These are phyloP conservation scores for Drosophila mercatorum DNA, from an alignment of 2,888 invertebrate species.

Conservation along the genomic window DNA sequence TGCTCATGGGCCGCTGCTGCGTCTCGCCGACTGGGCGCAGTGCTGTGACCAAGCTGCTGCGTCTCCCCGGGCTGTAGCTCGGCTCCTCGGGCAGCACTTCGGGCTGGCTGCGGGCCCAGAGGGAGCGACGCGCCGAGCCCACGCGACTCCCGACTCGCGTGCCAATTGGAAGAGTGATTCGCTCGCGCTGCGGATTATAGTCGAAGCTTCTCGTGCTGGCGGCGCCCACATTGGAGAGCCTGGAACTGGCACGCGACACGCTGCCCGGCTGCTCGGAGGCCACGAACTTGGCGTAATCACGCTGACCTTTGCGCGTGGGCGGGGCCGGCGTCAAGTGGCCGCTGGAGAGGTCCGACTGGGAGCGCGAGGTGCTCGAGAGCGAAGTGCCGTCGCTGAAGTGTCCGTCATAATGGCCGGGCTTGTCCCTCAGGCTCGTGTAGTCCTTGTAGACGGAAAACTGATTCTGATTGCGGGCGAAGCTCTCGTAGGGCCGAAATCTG, in stretches of 20 bases:
- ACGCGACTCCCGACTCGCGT: slow-evolving; percentile 33
- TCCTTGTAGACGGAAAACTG: slow-evolving; percentile 71
- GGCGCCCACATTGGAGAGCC: slow-evolving; percentile 59
- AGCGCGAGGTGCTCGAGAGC: slow-evolving; percentile 63
- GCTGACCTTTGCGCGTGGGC: slow-evolving; percentile 50
- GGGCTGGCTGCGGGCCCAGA: slow-evolving; percentile 55
- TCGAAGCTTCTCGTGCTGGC: slow-evolving; percentile 65
- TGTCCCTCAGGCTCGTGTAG: slow-evolving; percentile 64
- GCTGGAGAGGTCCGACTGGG: slow-evolving; percentile 70
- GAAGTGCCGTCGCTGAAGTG: slow-evolving; percentile 69
- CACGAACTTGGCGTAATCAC: slow-evolving; percentile 73
- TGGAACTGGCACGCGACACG: slow-evolving; percentile 65
- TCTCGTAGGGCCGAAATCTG: slow-evolving; percentile 81
- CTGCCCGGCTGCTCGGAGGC: slow-evolving; percentile 62
- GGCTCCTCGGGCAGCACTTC: slow-evolving; percentile 52
- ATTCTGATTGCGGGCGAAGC: slow-evolving; percentile 64
- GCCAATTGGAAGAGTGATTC: slow-evolving; percentile 54
- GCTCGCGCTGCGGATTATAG: slow-evolving; percentile 75
- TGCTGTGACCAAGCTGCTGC: slow-evolving; percentile 38
- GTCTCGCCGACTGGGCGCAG: slow-evolving; percentile 2
- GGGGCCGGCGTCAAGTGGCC: slow-evolving; percentile 66
- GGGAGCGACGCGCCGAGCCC: slow-evolving; percentile 35
- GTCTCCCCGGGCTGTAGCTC: slow-evolving; percentile 26
- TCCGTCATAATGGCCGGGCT: slow-evolving; percentile 65
- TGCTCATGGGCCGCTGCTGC: slow-evolving; percentile 6